Percentiles rank a stretch among this genome's conserved stretches.
phyloP scores from a whole-genome alignment of 1,140 invertebrate species.

The Grapholita molesta region DNA sequence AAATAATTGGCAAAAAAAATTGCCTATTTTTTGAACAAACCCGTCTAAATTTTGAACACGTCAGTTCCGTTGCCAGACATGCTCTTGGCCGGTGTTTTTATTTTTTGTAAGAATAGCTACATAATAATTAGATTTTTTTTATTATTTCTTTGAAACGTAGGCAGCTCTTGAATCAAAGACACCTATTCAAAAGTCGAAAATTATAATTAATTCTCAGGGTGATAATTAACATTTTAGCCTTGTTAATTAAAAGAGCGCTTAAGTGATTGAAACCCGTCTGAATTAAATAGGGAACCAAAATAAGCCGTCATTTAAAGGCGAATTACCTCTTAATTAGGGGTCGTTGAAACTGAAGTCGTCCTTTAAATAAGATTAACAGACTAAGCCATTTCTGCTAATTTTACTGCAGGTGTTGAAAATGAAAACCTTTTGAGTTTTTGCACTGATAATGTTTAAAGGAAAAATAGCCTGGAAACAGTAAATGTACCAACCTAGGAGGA shows the following conservation, averaged over 20 bases:
- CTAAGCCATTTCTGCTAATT: conserved; percentile 18
- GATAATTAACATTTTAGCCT: conserved; percentile 2
- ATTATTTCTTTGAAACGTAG: too few species aligned
- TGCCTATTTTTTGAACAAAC: too few species aligned
- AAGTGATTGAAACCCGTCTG: conserved; percentile 25
- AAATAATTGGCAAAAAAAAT: too few species aligned
- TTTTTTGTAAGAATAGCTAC: too few species aligned
- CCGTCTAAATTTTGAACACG: too few species aligned
- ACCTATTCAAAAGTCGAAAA: background rate
- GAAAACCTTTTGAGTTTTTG: background rate
- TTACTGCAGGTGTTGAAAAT: conserved; percentile 11
- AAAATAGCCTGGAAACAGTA: too few species aligned
- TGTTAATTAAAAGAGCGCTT: conserved; percentile 22
- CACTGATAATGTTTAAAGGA: too few species aligned
- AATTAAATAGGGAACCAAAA: conserved; percentile 15
- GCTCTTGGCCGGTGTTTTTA: too few species aligned
- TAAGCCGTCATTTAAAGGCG: conserved; percentile 25
- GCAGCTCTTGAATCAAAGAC: background rate
- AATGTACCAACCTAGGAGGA: too few species aligned
- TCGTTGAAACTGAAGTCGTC: conserved; percentile 10
- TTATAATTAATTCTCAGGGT: background rate
- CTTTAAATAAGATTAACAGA: conserved; percentile 25
- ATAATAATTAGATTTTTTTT: too few species aligned
- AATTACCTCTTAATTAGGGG: conserved; percentile 29
- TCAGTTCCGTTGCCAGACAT: too few species aligned